phyloP scores from a whole-genome alignment of 2,888 invertebrate genomes.

The Patella depressa region DNA sequence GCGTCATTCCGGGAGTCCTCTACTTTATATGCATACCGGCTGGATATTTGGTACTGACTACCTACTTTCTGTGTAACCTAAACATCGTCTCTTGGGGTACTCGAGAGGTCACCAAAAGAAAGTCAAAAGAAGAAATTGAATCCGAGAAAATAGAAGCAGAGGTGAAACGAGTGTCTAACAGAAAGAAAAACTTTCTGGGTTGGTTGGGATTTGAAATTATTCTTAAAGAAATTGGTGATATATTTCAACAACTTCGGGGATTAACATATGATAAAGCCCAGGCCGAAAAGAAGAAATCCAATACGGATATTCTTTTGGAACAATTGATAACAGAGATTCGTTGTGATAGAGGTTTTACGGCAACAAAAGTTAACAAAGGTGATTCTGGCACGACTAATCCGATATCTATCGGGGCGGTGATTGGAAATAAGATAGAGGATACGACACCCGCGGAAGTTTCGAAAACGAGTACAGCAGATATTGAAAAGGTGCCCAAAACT shows the following conservation, averaged over 20 bases:
- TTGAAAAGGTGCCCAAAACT: background rate
- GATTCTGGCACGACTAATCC: background rate
- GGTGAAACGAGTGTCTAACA: conserved; percentile 77
- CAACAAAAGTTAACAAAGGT: conserved; percentile 24
- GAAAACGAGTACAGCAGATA: background rate
- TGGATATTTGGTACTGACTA: conserved; percentile 92
- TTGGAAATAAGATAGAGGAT: background rate
- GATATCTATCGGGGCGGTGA: background rate
- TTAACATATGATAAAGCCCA: conserved; percentile 16
- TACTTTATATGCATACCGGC: conserved; percentile 94
- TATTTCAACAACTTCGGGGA: conserved; percentile 42
- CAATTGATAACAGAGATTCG: conserved; percentile 49
- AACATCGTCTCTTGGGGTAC: conserved; percentile 96
- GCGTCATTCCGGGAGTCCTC: conserved; percentile 78
- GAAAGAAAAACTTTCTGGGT: conserved; percentile 80
- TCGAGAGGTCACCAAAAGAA: conserved; percentile 78
- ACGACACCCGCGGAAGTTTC: background rate
- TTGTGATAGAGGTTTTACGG: conserved; percentile 15
- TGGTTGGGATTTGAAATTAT: conserved; percentile 51
- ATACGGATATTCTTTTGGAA: conserved; percentile 50
- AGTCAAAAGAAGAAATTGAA: conserved; percentile 75
- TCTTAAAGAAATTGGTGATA: conserved; percentile 50
- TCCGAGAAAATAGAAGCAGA: conserved; percentile 81
- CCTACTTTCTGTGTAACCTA: conserved; percentile 93
- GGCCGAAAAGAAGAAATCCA: conserved; percentile 29